phyloP scores from a whole-genome alignment of 64 coral and sea anemone genomes.

The Hydrozoanthus tunicans region DNA sequence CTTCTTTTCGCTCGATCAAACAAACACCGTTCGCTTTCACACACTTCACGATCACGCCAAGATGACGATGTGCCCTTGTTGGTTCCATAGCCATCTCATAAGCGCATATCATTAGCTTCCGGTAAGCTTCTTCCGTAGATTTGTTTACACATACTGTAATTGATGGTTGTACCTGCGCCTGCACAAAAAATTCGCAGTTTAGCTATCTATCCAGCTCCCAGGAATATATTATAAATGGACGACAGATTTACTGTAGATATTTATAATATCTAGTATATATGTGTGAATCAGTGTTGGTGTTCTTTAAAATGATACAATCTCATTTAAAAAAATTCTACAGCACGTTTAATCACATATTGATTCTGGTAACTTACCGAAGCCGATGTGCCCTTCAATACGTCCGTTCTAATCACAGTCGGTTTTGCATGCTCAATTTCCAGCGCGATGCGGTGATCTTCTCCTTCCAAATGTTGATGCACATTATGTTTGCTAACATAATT shows the following conservation, averaged over 20 bases:
- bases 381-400: conserved; percentile 27
- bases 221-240: conserved; percentile 16
- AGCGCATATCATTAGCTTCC: conserved; percentile 55
- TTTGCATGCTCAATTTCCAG: background rate
- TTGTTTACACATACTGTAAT: conserved; percentile 36
- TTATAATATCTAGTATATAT: conserved; percentile 11
- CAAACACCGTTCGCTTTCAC: conserved; percentile 45
- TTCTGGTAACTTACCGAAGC: conserved; percentile 19
- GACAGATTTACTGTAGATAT: conserved; percentile 20
- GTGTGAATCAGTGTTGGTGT: conserved; percentile 31
- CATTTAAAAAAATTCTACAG: conserved; percentile 31
- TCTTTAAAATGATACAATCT: conserved; percentile 33
- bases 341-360: conserved; percentile 28
- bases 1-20: conserved; percentile 26
- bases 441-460: conserved; percentile 40
- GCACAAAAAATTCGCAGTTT: conserved; percentile 26
- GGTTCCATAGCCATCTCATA: conserved; percentile 65
- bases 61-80: conserved; percentile 48
- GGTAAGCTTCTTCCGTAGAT: conserved; percentile 39
- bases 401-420: conserved; percentile 39
- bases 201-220: conserved; percentile 24
- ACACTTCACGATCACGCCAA: conserved; percentile 44
- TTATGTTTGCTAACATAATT: conserved; percentile 60
- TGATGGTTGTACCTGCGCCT: conserved; percentile 41
- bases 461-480: conserved; percentile 45